Percentiles rank a stretch among this genome's conserved stretches.
These are phyloP conservation scores for Pogoniulus pusillus DNA, from an alignment of 2,797 vertebrate genomes.

Conservation along the genomic window DNA sequence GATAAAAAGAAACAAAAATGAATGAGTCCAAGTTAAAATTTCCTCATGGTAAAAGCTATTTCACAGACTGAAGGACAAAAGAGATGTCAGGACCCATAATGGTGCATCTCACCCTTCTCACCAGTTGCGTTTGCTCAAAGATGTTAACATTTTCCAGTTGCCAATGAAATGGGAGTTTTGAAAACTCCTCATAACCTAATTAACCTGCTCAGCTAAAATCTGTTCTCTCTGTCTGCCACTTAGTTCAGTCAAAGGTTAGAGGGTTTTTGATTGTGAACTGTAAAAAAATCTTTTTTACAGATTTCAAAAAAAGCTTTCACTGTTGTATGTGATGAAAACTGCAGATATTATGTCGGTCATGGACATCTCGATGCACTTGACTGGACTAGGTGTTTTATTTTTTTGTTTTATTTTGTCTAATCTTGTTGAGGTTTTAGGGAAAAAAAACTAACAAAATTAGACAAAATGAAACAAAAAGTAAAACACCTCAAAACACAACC, in stretches of 20 bases:
- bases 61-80: background rate
- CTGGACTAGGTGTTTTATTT: too few species aligned
- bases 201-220: background rate
- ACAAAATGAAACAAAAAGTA: background rate
- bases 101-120: background rate
- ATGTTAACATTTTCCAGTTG: background rate
- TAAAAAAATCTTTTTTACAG: background rate
- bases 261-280: background rate
- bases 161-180: background rate
- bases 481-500: background rate
- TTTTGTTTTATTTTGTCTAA: too few species aligned
- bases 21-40: background rate
- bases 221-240: background rate
- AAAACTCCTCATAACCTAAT: background rate
- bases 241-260: background rate
- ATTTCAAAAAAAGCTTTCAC: background rate
- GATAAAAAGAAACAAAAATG: background rate
- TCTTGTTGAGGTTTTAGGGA: background rate
- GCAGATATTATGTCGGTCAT: background rate
- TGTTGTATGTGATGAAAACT: background rate
- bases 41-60: background rate
- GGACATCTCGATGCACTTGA: background rate
- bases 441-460: too few species aligned
- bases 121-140: background rate
- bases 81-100: background rate